Evolutionary conservation across 1,140 invertebrate species (phyloP), one percentile per base, ranked within the genome.

Genomic region (Caligus rogercresseyi): DNA sequence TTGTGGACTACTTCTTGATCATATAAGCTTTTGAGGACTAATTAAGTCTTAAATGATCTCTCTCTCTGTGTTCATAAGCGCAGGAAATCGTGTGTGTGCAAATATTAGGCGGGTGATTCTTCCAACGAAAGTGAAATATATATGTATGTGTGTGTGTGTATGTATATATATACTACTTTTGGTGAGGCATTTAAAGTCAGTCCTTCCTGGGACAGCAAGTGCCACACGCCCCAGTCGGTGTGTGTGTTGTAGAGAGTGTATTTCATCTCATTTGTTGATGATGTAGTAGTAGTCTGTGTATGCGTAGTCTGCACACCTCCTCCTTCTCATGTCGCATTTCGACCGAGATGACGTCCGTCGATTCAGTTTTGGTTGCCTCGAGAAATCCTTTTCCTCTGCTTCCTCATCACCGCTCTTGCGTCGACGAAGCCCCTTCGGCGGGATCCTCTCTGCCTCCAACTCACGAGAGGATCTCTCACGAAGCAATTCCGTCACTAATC

Each of bases 101-200:
- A 18, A 64, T 31, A 64, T 65, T 3, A 51, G 26, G 24, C 51
- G 23, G 18, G n/a, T 1, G n/a, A 20, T 65, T 25, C 64, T 63
- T n/a, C 21, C 25, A 26, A 25, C 7, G n/a, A 43, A 43, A 43
- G 31, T 43, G 31, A n/a, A 43, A 11, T 7, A 43, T 43, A 43
- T 43, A 11, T 43, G n/a, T 43, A 43, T 43, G 7, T 11, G 7
- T n/a, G n/a, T n/a, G n/a, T n/a, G n/a, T n/a, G n/a, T n/a, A n/a
- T n/a, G n/a, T n/a, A n/a, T n/a, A n/a, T n/a, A n/a, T n/a, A n/a
- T n/a, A n/a, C n/a, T n/a, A n/a, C n/a, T n/a, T n/a, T n/a, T n/a
- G n/a, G n/a, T n/a, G n/a, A n/a, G n/a, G n/a, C n/a, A n/a, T n/a
- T n/a, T n/a, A n/a, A n/a, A n/a, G n/a, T n/a, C n/a, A n/a, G n/a